These are phyloP conservation scores for Anarsia innoxiella DNA, from an alignment of 2,888 invertebrate genomes.

Conservation along the genomic window DNA sequence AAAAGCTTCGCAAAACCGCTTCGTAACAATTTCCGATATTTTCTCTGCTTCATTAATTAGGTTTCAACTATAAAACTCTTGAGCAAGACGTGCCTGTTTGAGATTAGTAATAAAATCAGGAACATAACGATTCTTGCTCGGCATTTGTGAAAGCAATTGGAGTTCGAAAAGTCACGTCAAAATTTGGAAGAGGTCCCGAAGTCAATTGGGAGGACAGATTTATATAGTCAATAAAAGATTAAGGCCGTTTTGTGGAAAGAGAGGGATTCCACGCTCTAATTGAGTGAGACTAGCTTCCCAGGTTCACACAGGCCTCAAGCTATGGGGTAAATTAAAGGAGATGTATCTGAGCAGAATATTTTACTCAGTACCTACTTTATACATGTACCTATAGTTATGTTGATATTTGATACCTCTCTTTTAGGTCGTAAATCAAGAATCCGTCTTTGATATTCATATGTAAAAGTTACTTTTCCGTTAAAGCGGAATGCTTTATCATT, in stretches of 20 bases:
- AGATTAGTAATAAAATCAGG: constrained; percentile 1
- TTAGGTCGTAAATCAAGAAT: too few relatives aligned
- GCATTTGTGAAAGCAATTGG: constrained; percentile 3
- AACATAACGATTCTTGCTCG: neutral
- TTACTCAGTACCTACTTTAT: too few relatives aligned
- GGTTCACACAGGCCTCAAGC: constrained; percentile 20
- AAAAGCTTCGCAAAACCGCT: neutral
- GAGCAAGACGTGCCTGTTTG: neutral
- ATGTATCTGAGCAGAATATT: too few relatives aligned
- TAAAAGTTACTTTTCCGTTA: too few relatives aligned
- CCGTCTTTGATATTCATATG: too few relatives aligned
- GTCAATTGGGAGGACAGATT: constrained; percentile 23
- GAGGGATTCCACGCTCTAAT: constrained; percentile 26
- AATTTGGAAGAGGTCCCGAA: constrained; percentile 1
- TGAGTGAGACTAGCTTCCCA: constrained; percentile 28
- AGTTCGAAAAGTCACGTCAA: constrained; percentile 10
- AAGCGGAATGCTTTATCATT: too few relatives aligned
- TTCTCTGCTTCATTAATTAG: constrained; percentile 1
- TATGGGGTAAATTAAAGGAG: constrained; percentile 6
- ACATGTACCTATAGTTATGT: too few relatives aligned
- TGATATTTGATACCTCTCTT: neutral
- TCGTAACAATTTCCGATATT: neutral
- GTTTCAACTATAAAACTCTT: constrained; percentile 2
- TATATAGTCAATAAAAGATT: constrained; percentile 40
- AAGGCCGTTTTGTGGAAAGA: constrained; percentile 27